Conservation (phyloP, 2,113 vertebrate species). For the Cheirogaleus medius region DNA sequence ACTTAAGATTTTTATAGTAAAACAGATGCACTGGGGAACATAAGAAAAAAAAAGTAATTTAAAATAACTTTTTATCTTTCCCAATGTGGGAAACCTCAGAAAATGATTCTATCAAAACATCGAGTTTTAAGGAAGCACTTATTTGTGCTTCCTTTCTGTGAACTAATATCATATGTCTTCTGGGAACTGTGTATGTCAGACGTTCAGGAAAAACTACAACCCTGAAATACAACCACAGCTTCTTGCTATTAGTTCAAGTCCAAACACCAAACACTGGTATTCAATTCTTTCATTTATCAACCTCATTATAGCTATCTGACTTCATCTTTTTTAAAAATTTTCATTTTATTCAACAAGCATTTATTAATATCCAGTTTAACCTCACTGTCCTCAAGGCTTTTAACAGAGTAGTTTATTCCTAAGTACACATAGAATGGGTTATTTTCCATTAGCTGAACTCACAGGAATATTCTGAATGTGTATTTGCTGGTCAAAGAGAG, state of each 20-base stretch:
- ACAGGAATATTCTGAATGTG: background rate
- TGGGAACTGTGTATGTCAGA: constrained; percentile 20
- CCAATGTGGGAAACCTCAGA: constrained; percentile 21
- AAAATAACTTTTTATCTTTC: background rate
- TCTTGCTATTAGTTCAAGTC: background rate
- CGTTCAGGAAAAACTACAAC: background rate
- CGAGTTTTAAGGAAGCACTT: background rate
- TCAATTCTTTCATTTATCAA: background rate
- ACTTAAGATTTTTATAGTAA: background rate
- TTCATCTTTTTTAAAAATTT: background rate
- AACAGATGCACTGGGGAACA: background rate
- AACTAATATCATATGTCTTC: background rate
- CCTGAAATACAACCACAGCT: background rate
- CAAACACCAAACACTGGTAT: background rate
- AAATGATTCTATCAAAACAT: constrained; percentile 20
- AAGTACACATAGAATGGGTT: background rate
- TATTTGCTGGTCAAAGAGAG: background rate
- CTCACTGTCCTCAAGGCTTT: background rate
- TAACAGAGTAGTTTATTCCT: background rate
- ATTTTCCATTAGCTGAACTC: background rate
- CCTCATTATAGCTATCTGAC: background rate
- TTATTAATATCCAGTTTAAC: constrained; percentile 11
- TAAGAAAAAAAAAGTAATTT: background rate
- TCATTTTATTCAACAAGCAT: background rate
- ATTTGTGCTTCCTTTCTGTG: background rate